Conservation (phyloP, 1,140 invertebrate species). For the Drosophila elegans region DNA sequence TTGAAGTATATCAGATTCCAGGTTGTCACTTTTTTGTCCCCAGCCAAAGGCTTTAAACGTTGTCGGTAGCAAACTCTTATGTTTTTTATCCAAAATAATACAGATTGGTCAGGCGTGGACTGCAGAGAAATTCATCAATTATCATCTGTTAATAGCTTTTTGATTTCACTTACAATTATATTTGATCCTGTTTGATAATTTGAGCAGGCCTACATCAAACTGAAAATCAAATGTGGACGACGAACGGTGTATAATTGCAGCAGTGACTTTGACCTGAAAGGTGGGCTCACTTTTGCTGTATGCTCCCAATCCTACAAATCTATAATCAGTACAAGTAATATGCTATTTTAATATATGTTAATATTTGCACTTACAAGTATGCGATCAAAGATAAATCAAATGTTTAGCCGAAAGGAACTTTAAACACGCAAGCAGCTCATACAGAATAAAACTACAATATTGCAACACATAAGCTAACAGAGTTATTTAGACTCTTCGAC, state of each 20-base stretch:
- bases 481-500: too few species aligned
- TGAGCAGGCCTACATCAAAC: conserved; percentile 10
- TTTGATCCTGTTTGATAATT: not conserved
- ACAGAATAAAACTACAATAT: too few species aligned
- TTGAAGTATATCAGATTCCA: not conserved
- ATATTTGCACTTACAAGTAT: too few species aligned
- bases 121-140: not conserved
- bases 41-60: conserved; percentile 4
- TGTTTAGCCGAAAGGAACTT: too few species aligned
- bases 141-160: not conserved
- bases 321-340: not conserved
- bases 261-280: not conserved
- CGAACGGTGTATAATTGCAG: not conserved
- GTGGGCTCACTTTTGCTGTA: not conserved
- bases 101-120: not conserved
- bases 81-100: not conserved
- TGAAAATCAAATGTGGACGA: too few species aligned
- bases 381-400: too few species aligned
- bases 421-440: too few species aligned
- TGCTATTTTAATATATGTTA: too few species aligned
- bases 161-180: not conserved
- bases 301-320: conserved; percentile 1
- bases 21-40: not conserved
- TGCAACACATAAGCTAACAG: too few species aligned
- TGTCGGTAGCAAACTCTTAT: too few species aligned